Base-by-base conservation (phyloP, 2,113 vertebrate species). In the Perca flavescens region DNA sequence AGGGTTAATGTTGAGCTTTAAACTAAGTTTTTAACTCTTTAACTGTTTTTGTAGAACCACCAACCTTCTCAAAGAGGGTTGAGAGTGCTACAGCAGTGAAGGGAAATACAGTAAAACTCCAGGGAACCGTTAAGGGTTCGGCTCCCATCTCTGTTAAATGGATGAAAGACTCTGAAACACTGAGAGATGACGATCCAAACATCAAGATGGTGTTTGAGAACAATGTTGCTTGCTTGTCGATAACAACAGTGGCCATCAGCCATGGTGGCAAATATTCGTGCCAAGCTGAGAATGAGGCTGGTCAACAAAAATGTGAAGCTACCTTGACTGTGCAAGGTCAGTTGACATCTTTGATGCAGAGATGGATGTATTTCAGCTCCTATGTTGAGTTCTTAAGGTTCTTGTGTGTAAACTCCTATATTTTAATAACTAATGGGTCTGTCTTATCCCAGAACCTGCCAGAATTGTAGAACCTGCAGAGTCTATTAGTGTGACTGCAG, bases 271-370 rank as follows among this genome's bases (percentile, higher is more conserved):
- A 97, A 87, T 99, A 99, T 71, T 96, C 94, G 0, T 99, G 98
- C 0, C 96, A 97, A 83, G 98, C 97, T 84, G 97, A 98, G 95
- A 99, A 99, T 36, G 96, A 98, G 70, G 98, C 98, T 28, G 98
- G 98, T 69, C 97, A 97, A 75, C 97, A 99, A 82, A 99, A 96
- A 31, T 97, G 97, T 82, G 96, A 99, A 93, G 97, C 97, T 66
- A 96, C 96, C 77, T 91, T 99, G 88, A 94, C 94, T 80, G 97
- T 99, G 58, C 98, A 99, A 98, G 98, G 98, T 99, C 94, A 90
- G 98, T 96, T 80, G 62, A 88, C 80, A 68, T 87, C 79, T 80
- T 47, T 16, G 28, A 79, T 77, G 25, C 63, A 67, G 36, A 22
- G 5, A 6, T 25, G 34, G n/a, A 22, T 52, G 0, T 43, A 6